Base-by-base conservation (phyloP, 2,797 vertebrate species). In the Serranus cabrilla region DNA sequence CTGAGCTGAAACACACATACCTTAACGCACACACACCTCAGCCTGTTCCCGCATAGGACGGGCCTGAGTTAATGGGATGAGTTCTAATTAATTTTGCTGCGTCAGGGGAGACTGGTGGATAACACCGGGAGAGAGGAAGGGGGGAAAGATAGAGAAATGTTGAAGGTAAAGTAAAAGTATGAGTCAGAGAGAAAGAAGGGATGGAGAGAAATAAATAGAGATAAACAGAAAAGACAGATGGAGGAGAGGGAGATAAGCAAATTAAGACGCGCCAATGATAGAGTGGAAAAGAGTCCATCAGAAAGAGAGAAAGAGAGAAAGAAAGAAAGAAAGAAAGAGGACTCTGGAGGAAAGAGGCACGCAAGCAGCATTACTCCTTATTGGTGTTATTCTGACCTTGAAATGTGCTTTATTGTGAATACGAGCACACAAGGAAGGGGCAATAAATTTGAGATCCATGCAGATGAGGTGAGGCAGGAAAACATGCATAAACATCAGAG, bases 81-180 rank as follows among this genome's bases (percentile, higher is more conserved):
- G 81, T 49, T 83, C 62, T 85, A 85, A 88, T 89, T 90, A 87
- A 90, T 85, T 86, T 78, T 68, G 61, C 78, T 75, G 80, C 27
- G 17, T 83, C 80, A 74, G 63, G 85, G 72, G 82, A 89, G 71
- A 68, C 40, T 0, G 3, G 16, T 37, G 59, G 69, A 78, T 72
- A 72, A 78, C 21, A 73, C 42, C 5, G 3, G 25, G 47, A 34
- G 54, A 65, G 55, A 21, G 40, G 23, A 17, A 21, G 27, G n/a
- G 21, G 4, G 0, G 0, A 20, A 12, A 40, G 52, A 63, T 21
- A 11, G 64, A 75, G 11, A 69, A 49, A 76, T 67, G 11, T 45
- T 52, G 23, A 50, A 12, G 47, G 20, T 40, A 52, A 64, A 50
- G 58, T 18, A 14, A 49, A 63, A 57, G 52, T 63, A 50, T 49